Conservation (phyloP, 2,113 vertebrate genomes). For the Cynopterus brachyotis region DNA sequence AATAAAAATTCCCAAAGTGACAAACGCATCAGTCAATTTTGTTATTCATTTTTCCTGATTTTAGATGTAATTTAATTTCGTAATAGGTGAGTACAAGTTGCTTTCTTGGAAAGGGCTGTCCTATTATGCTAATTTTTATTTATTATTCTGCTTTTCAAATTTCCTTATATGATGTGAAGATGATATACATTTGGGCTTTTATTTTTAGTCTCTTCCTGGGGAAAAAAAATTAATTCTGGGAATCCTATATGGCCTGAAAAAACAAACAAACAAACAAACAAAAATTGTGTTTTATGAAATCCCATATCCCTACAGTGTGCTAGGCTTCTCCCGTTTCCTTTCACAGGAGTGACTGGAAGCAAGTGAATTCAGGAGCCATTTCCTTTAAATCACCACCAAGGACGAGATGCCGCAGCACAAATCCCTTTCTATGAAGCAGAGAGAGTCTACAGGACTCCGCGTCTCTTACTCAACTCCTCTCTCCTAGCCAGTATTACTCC, state of each 20-base stretch:
- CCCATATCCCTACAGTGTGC: neutral
- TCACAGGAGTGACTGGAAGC: neutral
- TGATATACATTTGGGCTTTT: neutral
- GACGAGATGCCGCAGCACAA: neutral
- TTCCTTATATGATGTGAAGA: neutral
- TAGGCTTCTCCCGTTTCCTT: neutral
- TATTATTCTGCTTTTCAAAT: slow-evolving; percentile 21
- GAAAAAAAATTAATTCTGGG: slow-evolving; percentile 31
- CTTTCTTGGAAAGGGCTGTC: neutral
- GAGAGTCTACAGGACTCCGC: neutral
- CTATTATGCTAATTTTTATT: neutral
- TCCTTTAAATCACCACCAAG: neutral
- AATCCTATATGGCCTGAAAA: neutral
- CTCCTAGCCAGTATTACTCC: neutral
- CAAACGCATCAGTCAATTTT: neutral
- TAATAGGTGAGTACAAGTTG: neutral
- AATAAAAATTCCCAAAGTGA: slow-evolving; percentile 22
- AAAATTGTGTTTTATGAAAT: slow-evolving; percentile 14
- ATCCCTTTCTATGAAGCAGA: neutral
- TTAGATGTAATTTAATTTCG: neutral
- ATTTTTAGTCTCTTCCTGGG: neutral
- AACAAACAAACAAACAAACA: neutral
- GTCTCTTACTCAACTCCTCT: neutral
- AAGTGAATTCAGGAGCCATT: neutral
- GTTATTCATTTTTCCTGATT: neutral